Conservation (phyloP, 2,888 invertebrate genomes). For the Notodonta ziczac region DNA sequence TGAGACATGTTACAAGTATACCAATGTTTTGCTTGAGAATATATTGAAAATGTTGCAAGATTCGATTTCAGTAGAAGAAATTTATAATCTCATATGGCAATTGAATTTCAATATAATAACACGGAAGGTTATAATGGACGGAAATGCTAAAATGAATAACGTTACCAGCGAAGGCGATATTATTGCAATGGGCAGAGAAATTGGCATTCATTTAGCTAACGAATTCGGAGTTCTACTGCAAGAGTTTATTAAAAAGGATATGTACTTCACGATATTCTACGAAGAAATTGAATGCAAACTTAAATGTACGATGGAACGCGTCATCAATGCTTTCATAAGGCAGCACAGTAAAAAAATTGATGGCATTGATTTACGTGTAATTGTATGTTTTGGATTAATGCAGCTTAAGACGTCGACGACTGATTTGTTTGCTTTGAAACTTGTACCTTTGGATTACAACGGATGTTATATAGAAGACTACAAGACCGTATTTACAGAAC, state of each 20-base stretch:
- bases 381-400: constrained; percentile 18
- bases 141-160: constrained; percentile 9
- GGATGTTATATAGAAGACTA: constrained; percentile 21
- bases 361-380: constrained; percentile 10
- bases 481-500: constrained; percentile 26
- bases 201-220: constrained; percentile 32
- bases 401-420: constrained; percentile 31
- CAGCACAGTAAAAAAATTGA: not conserved
- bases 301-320: not conserved
- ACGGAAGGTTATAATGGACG: constrained; percentile 27
- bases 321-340: not conserved
- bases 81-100: constrained; percentile 47
- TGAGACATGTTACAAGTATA: constrained; percentile 12
- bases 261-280: constrained; percentile 16
- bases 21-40: constrained; percentile 35
- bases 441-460: constrained; percentile 33
- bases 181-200: constrained; percentile 10
- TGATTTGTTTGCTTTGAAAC: constrained; percentile 37
- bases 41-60: constrained; percentile 33
- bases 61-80: constrained; percentile 31
- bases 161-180: constrained; percentile 4
- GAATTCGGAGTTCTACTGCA: constrained; percentile 38
- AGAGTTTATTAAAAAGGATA: constrained; percentile 31
- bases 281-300: constrained; percentile 8
- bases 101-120: constrained; percentile 35